Conservation (phyloP, 1,140 invertebrate genomes). For the Eubasilissa regina region DNA sequence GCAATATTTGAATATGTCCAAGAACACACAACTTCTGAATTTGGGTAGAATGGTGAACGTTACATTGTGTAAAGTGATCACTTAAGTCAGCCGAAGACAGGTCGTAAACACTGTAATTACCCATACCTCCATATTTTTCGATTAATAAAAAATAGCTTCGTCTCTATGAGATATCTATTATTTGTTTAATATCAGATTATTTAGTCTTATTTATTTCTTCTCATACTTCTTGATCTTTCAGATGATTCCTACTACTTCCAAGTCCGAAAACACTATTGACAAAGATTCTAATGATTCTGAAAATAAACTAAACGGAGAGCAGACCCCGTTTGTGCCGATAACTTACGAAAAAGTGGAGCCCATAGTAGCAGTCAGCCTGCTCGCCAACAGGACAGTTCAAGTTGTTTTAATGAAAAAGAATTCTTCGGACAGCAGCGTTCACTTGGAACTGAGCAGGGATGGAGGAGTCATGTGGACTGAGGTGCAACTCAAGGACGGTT, state of each 20-base stretch:
- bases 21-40: too few species aligned
- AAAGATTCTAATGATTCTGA: constrained; percentile 4
- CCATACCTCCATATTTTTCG: too few species aligned
- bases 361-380: constrained; percentile 67
- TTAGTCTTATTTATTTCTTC: background rate
- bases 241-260: constrained; percentile 9
- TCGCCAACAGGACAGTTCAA: constrained; percentile 69
- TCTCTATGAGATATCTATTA: too few species aligned
- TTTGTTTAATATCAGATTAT: too few species aligned
- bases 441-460: constrained; percentile 67
- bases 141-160: too few species aligned
- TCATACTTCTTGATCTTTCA: background rate
- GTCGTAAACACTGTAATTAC: too few species aligned
- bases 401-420: constrained; percentile 67
- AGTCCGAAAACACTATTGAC: background rate
- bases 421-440: constrained; percentile 65
- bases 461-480: constrained; percentile 66
- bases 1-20: too few species aligned
- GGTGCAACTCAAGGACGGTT: constrained; percentile 65
- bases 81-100: too few species aligned
- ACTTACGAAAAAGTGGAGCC: constrained; percentile 57
- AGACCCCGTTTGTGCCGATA: constrained; percentile 64
- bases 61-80: too few species aligned
- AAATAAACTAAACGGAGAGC: constrained; percentile 41
- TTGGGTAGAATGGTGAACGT: too few species aligned